Percentiles rank a stretch among this genome's conserved stretches.
Conservation (phyloP, 2,888 invertebrate species). For the Conomelus anceps region DNA sequence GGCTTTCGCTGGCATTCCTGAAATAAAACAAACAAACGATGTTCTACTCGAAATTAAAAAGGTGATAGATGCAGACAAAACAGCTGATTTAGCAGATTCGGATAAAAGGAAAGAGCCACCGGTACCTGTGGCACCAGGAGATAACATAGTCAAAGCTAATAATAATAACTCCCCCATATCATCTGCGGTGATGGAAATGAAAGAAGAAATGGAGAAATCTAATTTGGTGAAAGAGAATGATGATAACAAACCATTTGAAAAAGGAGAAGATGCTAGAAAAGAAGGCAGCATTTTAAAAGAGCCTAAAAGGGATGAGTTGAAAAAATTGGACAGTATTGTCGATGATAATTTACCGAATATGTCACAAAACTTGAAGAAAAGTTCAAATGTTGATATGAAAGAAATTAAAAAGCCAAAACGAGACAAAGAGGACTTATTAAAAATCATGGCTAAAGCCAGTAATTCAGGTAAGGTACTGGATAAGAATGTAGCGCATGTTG, state of each 20-base stretch:
- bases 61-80: slow-evolving; percentile 1
- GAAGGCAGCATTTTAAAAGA: not conserved
- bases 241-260: slow-evolving; percentile 1
- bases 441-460: not conserved
- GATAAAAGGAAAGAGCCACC: slow-evolving; percentile 41
- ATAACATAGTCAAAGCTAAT: slow-evolving; percentile 29
- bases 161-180: slow-evolving; percentile 18
- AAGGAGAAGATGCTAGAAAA: slow-evolving; percentile 13
- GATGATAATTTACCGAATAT: not conserved
- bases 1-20: slow-evolving; percentile 20
- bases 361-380: not conserved
- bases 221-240: slow-evolving; percentile 21
- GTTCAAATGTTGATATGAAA: not conserved
- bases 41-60: slow-evolving; percentile 7
- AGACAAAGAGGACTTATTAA: not conserved
- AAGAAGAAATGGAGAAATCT: slow-evolving; percentile 20
- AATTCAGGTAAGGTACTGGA: not conserved
- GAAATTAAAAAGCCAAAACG: not conserved
- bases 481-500: slow-evolving; percentile 7
- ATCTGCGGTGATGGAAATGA: not conserved
- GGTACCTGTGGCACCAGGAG: slow-evolving; percentile 40
- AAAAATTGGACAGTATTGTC: not conserved
- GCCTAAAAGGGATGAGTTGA: not conserved
- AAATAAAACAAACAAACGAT: slow-evolving; percentile 24
- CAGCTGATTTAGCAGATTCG: slow-evolving; percentile 4